Percentiles rank a stretch among this genome's conserved stretches.
These are phyloP conservation scores for Portunus trituberculatus DNA, from an alignment of 1,140 invertebrate genomes.

Conservation along the genomic window DNA sequence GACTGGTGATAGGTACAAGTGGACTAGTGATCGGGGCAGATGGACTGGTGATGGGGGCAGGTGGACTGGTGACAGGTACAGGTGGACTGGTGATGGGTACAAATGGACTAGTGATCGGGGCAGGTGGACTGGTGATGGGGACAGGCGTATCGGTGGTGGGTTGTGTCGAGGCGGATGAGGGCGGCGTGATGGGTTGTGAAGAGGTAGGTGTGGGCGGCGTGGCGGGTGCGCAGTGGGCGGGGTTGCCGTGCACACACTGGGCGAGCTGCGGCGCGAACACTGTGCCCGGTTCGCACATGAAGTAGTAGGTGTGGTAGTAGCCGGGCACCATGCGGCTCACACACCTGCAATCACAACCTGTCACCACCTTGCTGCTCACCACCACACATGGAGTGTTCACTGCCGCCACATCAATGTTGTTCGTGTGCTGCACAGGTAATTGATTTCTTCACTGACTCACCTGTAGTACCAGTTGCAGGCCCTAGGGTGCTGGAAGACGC, in stretches of 20 bases:
- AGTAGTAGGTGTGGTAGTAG: slow-evolving; percentile 41
- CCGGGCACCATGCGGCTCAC: slow-evolving; percentile 1
- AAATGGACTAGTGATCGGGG: neutral
- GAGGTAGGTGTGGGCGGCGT: neutral
- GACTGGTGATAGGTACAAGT: too few relatives aligned
- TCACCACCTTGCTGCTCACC: neutral
- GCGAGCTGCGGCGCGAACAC: neutral
- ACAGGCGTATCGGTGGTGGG: too few relatives aligned
- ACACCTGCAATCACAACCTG: slow-evolving; percentile 4
- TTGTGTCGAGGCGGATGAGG: too few relatives aligned
- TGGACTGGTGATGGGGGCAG: too few relatives aligned
- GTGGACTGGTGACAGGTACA: too few relatives aligned
- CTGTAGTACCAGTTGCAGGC: neutral
- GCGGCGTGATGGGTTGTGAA: too few relatives aligned
- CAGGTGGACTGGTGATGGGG: too few relatives aligned
- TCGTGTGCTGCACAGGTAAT: too few relatives aligned
- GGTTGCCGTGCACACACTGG: slow-evolving; percentile 12
- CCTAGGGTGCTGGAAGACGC: neutral
- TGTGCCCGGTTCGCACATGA: slow-evolving; percentile 11
- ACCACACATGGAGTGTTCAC: too few relatives aligned
- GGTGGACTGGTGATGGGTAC: neutral
- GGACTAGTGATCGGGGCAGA: too few relatives aligned
- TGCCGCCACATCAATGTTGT: neutral
- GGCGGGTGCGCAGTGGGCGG: neutral
- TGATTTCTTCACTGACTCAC: neutral